Evolutionary conservation across 1,140 invertebrate genomes (phyloP).

Genomic region (Calephelis virginiensis): DNA sequence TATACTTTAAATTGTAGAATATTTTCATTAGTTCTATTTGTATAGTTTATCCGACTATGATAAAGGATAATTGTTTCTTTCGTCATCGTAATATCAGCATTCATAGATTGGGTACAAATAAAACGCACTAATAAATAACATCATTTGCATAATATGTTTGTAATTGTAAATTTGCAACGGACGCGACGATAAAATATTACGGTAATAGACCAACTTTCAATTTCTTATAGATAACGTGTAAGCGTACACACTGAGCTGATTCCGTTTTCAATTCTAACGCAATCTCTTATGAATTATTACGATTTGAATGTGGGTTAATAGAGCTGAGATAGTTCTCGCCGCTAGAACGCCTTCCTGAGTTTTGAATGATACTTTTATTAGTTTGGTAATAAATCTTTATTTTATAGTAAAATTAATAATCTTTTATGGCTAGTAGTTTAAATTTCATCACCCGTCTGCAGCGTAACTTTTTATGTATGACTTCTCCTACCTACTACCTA

Average conservation of each 20-base stretch:
- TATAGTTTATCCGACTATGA: too few relatives aligned
- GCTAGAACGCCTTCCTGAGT: not conserved
- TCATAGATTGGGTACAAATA: too few relatives aligned
- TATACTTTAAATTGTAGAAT: too few relatives aligned
- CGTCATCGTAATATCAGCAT: too few relatives aligned
- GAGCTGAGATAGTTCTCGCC: slow-evolving; percentile 39
- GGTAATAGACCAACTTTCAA: slow-evolving; percentile 52
- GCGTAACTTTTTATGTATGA: too few relatives aligned
- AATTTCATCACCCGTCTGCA: too few relatives aligned
- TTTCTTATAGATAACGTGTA: slow-evolving; percentile 58
- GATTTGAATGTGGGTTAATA: slow-evolving; percentile 66
- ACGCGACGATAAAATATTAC: not conserved
- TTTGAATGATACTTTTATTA: slow-evolving; percentile 2
- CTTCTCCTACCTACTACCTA: too few relatives aligned
- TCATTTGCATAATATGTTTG: not conserved
- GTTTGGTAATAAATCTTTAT: not conserved
- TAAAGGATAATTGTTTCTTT: too few relatives aligned
- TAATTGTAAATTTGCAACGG: not conserved
- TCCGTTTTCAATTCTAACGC: slow-evolving; percentile 52
- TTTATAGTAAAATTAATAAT: too few relatives aligned
- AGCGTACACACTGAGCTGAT: slow-evolving; percentile 52
- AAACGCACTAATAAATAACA: too few relatives aligned
- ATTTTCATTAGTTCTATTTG: too few relatives aligned
- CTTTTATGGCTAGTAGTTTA: too few relatives aligned
- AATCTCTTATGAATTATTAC: slow-evolving; percentile 54